Conservation (phyloP, 2,113 vertebrate species). For the Junco hyemalis region DNA sequence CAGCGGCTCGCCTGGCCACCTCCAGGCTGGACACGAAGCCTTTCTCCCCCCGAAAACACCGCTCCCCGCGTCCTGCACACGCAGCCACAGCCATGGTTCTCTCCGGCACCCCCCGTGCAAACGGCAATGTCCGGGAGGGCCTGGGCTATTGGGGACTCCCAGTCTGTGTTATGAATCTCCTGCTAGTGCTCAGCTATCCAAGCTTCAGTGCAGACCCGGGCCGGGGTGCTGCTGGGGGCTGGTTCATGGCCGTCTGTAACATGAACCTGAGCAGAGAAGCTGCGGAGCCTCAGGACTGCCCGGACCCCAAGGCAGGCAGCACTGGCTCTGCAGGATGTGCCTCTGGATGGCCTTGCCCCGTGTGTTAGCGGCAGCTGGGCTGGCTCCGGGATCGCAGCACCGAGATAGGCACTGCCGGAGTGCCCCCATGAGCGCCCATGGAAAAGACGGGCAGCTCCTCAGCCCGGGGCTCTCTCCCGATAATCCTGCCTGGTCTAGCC, state of each 20-base stretch:
- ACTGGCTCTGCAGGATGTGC: accelerated
- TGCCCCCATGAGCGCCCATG: accelerated
- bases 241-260: background rate
- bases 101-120: accelerated
- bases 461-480: accelerated
- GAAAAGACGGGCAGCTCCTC: background rate
- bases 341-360: background rate
- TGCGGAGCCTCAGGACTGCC: background rate
- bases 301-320: accelerated
- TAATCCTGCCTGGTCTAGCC: background rate
- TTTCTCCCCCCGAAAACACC: background rate
- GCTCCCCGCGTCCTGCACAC: accelerated
- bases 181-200: no score
- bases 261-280: background rate
- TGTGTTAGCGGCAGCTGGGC: background rate
- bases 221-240: accelerated
- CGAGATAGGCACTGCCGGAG: accelerated
- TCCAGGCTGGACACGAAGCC: background rate
- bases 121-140: accelerated
- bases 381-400: accelerated
- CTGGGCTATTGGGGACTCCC: accelerated
- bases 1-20: background rate
- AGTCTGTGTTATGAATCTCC: accelerated
- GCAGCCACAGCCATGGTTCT: background rate
- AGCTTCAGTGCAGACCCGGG: background rate